A percentile compares a stretch with the other conserved stretches of the same genome.
These are phyloP conservation scores for Helobdella robusta DNA, from an alignment of 2,888 invertebrate species.

Conservation along the genomic window DNA sequence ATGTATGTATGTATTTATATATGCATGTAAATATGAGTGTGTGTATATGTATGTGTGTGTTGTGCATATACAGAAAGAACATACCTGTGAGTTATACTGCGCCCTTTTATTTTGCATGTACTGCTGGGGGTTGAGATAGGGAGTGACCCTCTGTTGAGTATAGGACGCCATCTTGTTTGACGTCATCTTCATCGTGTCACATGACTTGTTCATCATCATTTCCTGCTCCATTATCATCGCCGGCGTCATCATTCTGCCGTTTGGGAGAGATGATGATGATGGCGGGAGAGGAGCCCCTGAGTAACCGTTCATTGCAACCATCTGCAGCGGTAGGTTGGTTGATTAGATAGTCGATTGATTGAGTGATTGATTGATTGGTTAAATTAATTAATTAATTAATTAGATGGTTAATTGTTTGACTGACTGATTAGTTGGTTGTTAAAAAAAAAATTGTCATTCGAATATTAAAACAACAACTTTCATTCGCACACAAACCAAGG, in stretches of 20 bases:
- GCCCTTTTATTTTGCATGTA: constrained; percentile 29
- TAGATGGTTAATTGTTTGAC: not conserved
- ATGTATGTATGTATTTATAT: too few species aligned
- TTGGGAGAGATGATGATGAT: not conserved
- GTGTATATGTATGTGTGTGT: too few species aligned
- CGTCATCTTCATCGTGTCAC: constrained; percentile 21
- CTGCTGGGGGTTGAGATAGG: constrained; percentile 26
- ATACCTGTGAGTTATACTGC: constrained; percentile 25
- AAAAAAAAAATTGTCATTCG: too few species aligned
- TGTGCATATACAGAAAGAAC: too few species aligned
- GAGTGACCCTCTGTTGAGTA: constrained; percentile 22
- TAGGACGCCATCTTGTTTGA: constrained; percentile 17
- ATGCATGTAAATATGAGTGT: too few species aligned
- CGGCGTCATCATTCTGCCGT: constrained; percentile 17
- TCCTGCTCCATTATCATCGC: constrained; percentile 11
- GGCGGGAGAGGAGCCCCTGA: not conserved
- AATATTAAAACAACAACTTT: too few species aligned
- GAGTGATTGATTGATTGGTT: not conserved
- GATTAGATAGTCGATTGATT: not conserved
- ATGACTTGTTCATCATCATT: constrained; percentile 18
- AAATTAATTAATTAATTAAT: not conserved
- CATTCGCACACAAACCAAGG: too few species aligned
- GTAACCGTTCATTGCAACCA: constrained; percentile 14
- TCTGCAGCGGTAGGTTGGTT: constrained; percentile 1
- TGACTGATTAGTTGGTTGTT: too few species aligned